Evolutionary conservation across 1,140 invertebrate species (phyloP).

Genomic region (Globodera rostochiensis): DNA sequence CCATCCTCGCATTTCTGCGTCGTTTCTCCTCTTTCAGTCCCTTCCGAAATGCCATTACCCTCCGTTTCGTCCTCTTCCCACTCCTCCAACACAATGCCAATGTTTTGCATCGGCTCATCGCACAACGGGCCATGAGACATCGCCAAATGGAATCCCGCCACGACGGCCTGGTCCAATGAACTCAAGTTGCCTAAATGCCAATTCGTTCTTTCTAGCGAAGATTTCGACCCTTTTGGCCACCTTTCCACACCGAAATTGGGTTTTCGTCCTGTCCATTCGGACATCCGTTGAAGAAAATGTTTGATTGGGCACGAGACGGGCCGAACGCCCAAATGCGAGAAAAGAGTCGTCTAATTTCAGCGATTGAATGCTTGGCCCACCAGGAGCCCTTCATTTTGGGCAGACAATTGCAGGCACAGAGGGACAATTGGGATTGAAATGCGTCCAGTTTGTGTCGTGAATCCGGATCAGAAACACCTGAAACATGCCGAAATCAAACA

Average conservation of each 20-base stretch:
- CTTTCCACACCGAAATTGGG: conserved; percentile 66
- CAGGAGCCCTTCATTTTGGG: conserved; percentile 70
- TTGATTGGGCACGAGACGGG: conserved; percentile 83
- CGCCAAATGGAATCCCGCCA: conserved; percentile 92
- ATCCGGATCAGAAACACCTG: conserved; percentile 26
- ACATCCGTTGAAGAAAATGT: conserved; percentile 76
- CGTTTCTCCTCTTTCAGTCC: conserved; percentile 5
- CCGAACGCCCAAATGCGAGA: conserved; percentile 87
- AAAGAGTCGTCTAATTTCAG: conserved; percentile 71
- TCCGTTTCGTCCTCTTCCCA: conserved; percentile 53
- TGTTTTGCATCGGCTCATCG: conserved; percentile 92
- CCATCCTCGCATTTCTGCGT: conserved; percentile 14
- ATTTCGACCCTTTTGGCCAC: conserved; percentile 1
- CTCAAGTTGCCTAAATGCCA: conserved; percentile 37
- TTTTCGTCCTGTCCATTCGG: not conserved
- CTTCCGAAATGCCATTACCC: conserved; percentile 36
- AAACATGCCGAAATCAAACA: too few species aligned
- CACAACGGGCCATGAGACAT: conserved; percentile 85
- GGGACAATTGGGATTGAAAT: conserved; percentile 69
- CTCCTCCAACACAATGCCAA: conserved; percentile 82
- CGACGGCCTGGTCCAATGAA: conserved; percentile 69
- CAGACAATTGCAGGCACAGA: conserved; percentile 74
- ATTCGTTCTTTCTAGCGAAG: not conserved
- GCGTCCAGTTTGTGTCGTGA: not conserved
- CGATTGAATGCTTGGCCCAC: conserved; percentile 66